Percentiles rank a stretch among this genome's conserved stretches.
These are phyloP conservation scores for Ciconia nigra DNA, from an alignment of 2,797 vertebrate genomes.

Conservation along the genomic window DNA sequence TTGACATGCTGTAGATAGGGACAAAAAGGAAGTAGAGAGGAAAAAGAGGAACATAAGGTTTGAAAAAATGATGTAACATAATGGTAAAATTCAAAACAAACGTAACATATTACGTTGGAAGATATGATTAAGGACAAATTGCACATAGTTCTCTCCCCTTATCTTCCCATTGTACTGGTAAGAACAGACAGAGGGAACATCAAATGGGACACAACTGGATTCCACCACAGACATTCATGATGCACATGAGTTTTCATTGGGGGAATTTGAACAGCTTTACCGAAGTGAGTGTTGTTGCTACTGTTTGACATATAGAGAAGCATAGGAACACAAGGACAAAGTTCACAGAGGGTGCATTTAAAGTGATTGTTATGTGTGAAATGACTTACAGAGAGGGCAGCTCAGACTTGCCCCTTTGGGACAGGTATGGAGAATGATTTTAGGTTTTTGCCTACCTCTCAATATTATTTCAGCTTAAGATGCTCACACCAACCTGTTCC, in stretches of 20 bases:
- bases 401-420: background rate
- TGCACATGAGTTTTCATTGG: background rate
- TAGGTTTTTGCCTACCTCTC: background rate
- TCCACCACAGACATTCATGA: background rate
- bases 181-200: background rate
- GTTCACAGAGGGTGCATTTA: background rate
- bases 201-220: background rate
- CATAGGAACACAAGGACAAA: background rate
- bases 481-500: background rate
- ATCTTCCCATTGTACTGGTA: background rate
- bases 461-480: background rate
- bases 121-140: background rate
- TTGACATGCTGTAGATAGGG: background rate
- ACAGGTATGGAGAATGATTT: background rate
- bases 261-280: background rate
- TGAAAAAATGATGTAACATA: background rate
- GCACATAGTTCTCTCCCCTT: background rate
- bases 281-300: background rate
- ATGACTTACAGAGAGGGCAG: background rate
- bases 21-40: background rate
- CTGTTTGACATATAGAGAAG: background rate
- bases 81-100: background rate
- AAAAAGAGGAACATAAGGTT: background rate
- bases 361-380: background rate
- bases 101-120: accelerated